Evolutionary conservation across 2,888 invertebrate species (phyloP), one percentile per base, ranked within the genome.

Genomic region (Ochropleura plecta): DNA sequence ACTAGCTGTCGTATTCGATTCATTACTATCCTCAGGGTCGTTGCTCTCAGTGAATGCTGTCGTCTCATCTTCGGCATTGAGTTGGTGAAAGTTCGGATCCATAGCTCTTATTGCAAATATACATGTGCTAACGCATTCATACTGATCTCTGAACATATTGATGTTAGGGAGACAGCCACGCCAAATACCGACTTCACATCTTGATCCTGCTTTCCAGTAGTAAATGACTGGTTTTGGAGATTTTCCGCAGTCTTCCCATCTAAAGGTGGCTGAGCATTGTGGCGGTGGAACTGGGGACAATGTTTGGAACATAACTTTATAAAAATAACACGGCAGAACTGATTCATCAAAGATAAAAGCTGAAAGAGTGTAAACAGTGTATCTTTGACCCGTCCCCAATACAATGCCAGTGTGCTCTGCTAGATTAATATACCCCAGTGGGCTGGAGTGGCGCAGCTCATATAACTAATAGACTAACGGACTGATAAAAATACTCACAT

Each of bases 151-250:
- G 73, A 96, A 96, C 96, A 96, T 96, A 80, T 96, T 96, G 0
- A 89, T 67, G 79, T 94, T 96, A 0, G 96, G 96, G 0, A 92
- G 86, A 72, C 96, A 96, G 5, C 96, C 96, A 49, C 93, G 88
- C 96, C 96, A 96, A 0, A 93, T 77, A 0, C 94, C 96, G 0
- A 95, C 93, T 85, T 96, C 96, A 70, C 96, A 96, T 14, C 96
- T 90, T 3, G 96, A 96, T 0, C 94, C 96, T 4, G 94, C 84
- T 70, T 94, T 94, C 91, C 93, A 95, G 85, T 95, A 95, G 84
- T 96, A 96, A 70, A 96, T 86, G 5, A 96, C 95, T 0, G 93
- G 88, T 0, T 84, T 88, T 0, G 96, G 94, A 0, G 88, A 68
- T 57, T 79, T 76, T 0, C 96, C 96, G 63, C 96, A 96, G 85